These are phyloP conservation scores for Brachymystax lenok DNA, from an alignment of 2,797 vertebrate genomes.

Conservation along the genomic window DNA sequence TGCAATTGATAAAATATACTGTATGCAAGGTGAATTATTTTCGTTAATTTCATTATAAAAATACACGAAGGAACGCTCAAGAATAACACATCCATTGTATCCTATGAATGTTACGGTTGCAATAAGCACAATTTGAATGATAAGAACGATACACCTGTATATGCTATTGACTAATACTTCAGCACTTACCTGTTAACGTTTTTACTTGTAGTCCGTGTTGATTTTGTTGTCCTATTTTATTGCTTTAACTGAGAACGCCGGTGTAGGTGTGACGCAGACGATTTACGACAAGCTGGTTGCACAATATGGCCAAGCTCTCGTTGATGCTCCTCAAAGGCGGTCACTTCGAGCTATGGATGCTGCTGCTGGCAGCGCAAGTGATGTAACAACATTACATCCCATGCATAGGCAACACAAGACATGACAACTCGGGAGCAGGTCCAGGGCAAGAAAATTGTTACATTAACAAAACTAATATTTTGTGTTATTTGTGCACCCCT, in stretches of 20 bases:
- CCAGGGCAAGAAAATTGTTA: too few relatives aligned
- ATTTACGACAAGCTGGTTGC: constrained; percentile 57
- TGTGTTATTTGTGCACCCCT: too few relatives aligned
- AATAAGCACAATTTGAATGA: not conserved
- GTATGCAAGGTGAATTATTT: not conserved
- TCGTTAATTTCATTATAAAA: not conserved
- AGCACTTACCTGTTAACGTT: constrained; percentile 5
- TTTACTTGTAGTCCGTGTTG: constrained; percentile 10
- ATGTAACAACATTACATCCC: constrained; percentile 50
- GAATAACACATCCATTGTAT: not conserved
- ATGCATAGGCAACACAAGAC: constrained; percentile 1
- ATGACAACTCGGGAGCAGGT: too few relatives aligned
- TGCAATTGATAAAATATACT: not conserved
- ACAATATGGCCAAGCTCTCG: constrained; percentile 64
- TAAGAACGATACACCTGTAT: not conserved
- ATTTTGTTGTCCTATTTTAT: constrained; percentile 10
- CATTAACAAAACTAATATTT: too few relatives aligned
- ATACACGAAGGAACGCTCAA: not conserved
- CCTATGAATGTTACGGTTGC: not conserved
- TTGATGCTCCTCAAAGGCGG: constrained; percentile 32
- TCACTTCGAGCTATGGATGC: constrained; percentile 40
- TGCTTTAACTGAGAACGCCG: constrained; percentile 6
- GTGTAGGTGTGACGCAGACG: constrained; percentile 72
- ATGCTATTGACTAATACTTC: not conserved
- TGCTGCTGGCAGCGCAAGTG: constrained; percentile 68